Conservation (phyloP, 2,797 vertebrate species). For the Propithecus perrieri region DNA sequence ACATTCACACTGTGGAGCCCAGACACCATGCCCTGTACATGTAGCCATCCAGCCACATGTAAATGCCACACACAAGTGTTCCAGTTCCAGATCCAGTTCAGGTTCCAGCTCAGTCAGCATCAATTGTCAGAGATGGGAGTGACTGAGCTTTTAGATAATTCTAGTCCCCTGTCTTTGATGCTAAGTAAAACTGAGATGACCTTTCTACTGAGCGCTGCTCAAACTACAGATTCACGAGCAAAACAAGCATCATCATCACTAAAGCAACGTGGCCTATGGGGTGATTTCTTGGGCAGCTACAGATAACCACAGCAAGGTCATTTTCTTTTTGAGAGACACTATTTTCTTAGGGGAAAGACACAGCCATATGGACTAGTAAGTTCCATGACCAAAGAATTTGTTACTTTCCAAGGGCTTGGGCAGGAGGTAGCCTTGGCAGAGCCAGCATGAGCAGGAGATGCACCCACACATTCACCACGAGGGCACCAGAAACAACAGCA, state of each 20-base stretch:
- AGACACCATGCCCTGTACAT: background rate
- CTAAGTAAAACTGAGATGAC: background rate
- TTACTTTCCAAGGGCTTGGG: background rate
- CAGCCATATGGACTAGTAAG: background rate
- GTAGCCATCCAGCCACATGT: background rate
- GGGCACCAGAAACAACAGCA: background rate
- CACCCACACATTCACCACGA: too few relatives aligned
- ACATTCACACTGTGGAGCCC: rapidly evolving
- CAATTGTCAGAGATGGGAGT: background rate
- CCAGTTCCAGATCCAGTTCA: background rate
- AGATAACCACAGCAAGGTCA: background rate
- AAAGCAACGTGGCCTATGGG: background rate
- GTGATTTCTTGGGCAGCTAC: background rate
- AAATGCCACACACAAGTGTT: background rate
- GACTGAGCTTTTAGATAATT: background rate
- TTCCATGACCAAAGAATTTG: background rate
- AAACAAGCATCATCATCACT: background rate
- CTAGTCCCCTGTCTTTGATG: background rate
- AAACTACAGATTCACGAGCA: background rate
- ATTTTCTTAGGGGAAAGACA: background rate
- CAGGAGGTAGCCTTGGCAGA: rapidly evolving
- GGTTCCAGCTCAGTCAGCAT: background rate
- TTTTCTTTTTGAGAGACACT: background rate
- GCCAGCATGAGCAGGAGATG: rapidly evolving
- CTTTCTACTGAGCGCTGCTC: background rate